Percentiles rank a stretch among this genome's conserved stretches.
phyloP scores from a whole-genome alignment of 2,888 invertebrate genomes.

The Anticlea derivata region DNA sequence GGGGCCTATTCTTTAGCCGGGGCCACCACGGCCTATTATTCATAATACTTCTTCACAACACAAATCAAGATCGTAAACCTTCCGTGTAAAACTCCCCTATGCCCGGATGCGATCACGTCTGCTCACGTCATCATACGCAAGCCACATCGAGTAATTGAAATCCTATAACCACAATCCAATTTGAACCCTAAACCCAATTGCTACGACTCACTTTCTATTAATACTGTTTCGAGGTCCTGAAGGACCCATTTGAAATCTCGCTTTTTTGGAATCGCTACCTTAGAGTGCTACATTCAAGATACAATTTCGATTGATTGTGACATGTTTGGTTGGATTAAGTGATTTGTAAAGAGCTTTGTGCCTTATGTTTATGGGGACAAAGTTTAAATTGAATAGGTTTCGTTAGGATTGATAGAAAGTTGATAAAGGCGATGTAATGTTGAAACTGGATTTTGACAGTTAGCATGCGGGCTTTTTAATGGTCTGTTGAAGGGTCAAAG shows the following conservation, averaged over 20 bases:
- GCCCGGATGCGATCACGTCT: constrained; percentile 16
- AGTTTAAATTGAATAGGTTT: constrained; percentile 16
- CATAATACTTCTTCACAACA: no score
- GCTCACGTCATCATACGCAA: constrained; percentile 20
- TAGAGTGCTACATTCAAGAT: background rate
- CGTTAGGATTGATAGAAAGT: constrained; percentile 10
- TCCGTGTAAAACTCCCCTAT: background rate
- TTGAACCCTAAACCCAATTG: constrained; percentile 9
- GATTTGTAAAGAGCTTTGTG: constrained; percentile 12
- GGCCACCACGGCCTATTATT: no score
- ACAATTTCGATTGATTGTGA: constrained; percentile 6
- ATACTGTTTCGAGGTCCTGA: background rate
- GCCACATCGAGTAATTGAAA: constrained; percentile 25
- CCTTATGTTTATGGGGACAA: constrained; percentile 4
- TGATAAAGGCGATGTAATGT: constrained; percentile 7
- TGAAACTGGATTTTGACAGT: constrained; percentile 10
- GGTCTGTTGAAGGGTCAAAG: constrained; percentile 7
- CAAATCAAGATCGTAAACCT: background rate
- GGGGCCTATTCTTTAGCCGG: no score
- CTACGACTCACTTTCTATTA: constrained; percentile 19
- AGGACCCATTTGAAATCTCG: background rate
- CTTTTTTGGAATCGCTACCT: constrained; percentile 8
- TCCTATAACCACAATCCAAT: constrained; percentile 10
- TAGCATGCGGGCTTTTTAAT: constrained; percentile 11
- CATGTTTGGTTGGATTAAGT: constrained; percentile 12